Percentiles rank a stretch among this genome's conserved stretches.
Conservation (phyloP, 2,888 invertebrate species). For the Spisula solida region DNA sequence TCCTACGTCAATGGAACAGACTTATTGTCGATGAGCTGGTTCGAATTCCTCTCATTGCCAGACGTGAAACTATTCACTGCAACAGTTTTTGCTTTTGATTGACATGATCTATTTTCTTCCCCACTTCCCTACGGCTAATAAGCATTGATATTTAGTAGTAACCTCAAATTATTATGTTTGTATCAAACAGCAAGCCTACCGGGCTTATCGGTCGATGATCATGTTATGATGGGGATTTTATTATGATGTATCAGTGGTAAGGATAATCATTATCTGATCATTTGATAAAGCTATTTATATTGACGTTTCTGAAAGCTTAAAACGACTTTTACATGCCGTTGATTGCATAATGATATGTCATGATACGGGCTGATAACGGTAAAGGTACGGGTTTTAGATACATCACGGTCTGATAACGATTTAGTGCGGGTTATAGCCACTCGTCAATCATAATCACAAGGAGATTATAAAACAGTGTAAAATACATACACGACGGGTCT, state of each 20-base stretch:
- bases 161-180: background rate
- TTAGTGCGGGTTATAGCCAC: background rate
- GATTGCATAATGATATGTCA: background rate
- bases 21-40: too few species aligned
- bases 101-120: background rate
- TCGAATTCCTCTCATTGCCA: background rate
- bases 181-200: slow-evolving; percentile 53
- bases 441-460: background rate
- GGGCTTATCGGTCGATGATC: slow-evolving; percentile 57
- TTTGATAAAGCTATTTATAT: slow-evolving; percentile 5
- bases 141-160: slow-evolving; percentile 33
- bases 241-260: slow-evolving; percentile 35
- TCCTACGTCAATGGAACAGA: too few species aligned
- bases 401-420: too few species aligned
- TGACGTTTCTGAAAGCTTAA: background rate
- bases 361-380: slow-evolving; percentile 1
- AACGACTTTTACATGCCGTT: background rate
- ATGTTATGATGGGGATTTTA: slow-evolving; percentile 46
- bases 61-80: background rate
- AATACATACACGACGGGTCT: background rate
- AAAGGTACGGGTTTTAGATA: slow-evolving; percentile 2
- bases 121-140: slow-evolving; percentile 1
- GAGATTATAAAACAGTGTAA: background rate
- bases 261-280: slow-evolving; percentile 19
- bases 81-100: background rate